Percentiles rank a stretch among this genome's conserved stretches.
Conservation (phyloP, 2,113 vertebrate species). For the Melanerpes formicivorus region DNA sequence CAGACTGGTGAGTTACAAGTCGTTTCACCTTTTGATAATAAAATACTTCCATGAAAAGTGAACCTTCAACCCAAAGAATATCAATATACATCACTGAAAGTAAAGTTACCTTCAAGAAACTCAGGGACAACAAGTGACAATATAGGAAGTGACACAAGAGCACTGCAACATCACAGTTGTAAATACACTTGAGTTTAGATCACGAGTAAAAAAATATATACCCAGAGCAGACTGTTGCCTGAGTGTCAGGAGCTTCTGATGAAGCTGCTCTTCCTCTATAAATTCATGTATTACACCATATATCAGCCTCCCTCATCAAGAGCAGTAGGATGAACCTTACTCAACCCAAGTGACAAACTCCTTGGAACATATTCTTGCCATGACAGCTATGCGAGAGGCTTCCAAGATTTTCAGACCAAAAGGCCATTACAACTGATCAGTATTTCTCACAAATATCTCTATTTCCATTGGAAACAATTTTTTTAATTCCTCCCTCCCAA, state of each 20-base stretch:
- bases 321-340: neutral
- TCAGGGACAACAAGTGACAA: neutral
- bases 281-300: neutral
- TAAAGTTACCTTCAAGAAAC: neutral
- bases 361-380: neutral
- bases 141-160: neutral
- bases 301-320: neutral
- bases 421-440: neutral
- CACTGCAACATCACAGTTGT: neutral
- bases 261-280: neutral
- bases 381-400: neutral
- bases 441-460: neutral
- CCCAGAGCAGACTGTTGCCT: neutral
- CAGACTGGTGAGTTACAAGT: neutral
- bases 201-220: neutral
- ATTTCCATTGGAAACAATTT: neutral
- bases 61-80: neutral
- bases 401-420: neutral
- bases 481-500: fast-evolving
- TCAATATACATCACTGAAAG: neutral
- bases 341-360: neutral
- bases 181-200: neutral
- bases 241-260: neutral
- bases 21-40: conserved; percentile 20
- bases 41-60: neutral